Evolutionary conservation across 1,140 invertebrate genomes (phyloP), one percentile per base, ranked within the genome.

Genomic region (Drosophila sp.): DNA sequence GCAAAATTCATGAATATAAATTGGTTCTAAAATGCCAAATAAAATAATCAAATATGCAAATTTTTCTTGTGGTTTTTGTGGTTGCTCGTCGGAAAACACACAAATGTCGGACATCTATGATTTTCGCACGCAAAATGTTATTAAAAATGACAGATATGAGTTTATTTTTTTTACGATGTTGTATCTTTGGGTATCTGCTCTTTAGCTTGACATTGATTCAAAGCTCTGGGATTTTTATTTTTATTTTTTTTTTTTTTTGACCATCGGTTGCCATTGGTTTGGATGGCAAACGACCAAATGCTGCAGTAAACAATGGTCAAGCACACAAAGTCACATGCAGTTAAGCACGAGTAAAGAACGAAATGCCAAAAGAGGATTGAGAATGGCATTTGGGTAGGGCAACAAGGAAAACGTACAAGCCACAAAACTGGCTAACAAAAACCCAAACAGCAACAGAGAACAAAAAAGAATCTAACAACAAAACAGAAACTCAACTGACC

Each of bases 11-110:
- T 84, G 81, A 84, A 84, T 84, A 84, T 84, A 84, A 85, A 84
- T 83, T 84, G 81, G 63, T 67, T 67, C 63, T 64, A 72, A 77
- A 84, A 80, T 76, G 69, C 57, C 60, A 84, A 80, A 80, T 79
- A 80, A 76, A 80, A 71, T 85, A 85, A 80, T 84, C 70, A 85
- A 84, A 80, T 77, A 84, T 85, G 81, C 77, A 80, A 84, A 84
- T 84, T 72, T 58, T 27, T 38, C 17, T 17, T 71, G n/a, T 17
- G 35, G 40, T 63, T 70, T 79, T 61, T 44, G 38, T 17, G 17
- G 3, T 38, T 38, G 8, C 7, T 44, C 4, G 17, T 23, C 7
- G 1, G 44, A 41, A 44, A 47, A 29, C 56, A 47, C 44, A 74
- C 54, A 41, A 61, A 29, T 32, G 32, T 29, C 50, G 60, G 35